Base-by-base conservation (phyloP, 2,797 vertebrate species). In the Salmo trutta region DNA sequence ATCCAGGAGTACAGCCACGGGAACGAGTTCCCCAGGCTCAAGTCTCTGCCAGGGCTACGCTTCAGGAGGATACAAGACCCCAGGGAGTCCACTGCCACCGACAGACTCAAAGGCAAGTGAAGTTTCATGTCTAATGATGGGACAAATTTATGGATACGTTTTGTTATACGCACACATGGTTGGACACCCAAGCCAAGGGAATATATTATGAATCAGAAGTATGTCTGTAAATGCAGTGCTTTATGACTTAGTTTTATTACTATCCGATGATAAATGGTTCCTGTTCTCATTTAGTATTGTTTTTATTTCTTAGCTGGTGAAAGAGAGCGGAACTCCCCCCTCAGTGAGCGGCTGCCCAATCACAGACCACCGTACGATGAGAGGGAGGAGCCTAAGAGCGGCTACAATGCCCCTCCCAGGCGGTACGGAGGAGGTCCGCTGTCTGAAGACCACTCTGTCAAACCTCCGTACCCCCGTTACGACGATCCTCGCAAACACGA, bases 401-500 rank as follows among this genome's bases (percentile, higher is more conserved):
- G 90, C 17, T 93, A 93, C 0, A 88, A 92, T 0, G 77, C 90
- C 0, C 90, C 90, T 0, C 90, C 87, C 0, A 88, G 90, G 8
- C 72, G 89, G 3, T 89, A 90, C 3, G 62, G 74, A 17, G 73
- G 77, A 1, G 76, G 83, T 0, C 59, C 59, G 21, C 59, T 64
- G 21, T 64, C 59, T 64, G 59, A 64, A 64, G 59, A 64, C 21
- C 21, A 64, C 21, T 0, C 59, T 24, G 59, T 64, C 59, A 64
- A 64, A 64, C 59, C 59, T 24, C 71, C 77, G 0, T 90, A 91
- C 47, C 65, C 83, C 51, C 86, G 91, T 17, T 81, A 83, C 14
- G 79, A 88, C 0, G 92, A 93, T 29, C 79, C 87, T 0, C 89
- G 95, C 24, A 91, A 96, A 14, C 95, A 91, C 0, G 96, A 98